phyloP scores from a whole-genome alignment of 2,113 vertebrate species.

The Hipposideros armiger region DNA sequence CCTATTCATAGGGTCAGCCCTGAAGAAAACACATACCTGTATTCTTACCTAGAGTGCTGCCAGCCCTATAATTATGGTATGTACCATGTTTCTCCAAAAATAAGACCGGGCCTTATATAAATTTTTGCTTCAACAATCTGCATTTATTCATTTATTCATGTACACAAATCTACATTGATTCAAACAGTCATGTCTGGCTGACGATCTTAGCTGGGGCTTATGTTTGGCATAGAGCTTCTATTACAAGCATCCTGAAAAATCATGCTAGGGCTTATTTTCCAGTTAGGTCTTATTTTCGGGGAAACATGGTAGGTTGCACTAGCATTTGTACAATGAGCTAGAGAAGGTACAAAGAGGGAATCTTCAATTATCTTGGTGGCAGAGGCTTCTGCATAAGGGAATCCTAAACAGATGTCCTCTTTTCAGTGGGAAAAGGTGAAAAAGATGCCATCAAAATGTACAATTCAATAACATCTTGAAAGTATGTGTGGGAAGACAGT shows the following conservation, averaged over 20 bases:
- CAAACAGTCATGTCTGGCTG: too few relatives aligned
- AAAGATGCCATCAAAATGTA: conserved; percentile 18
- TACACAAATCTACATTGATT: too few relatives aligned
- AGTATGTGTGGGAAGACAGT: not conserved
- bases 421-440: conserved; percentile 6
- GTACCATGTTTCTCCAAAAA: too few relatives aligned
- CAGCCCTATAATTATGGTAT: conserved; percentile 5
- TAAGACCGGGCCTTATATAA: too few relatives aligned
- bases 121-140: too few relatives aligned
- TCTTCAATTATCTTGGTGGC: not conserved
- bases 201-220: too few relatives aligned
- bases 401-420: not conserved
- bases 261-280: too few relatives aligned
- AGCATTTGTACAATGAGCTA: not conserved
- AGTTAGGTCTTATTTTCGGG: too few relatives aligned
- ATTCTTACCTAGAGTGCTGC: not conserved
- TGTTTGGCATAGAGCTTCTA: too few relatives aligned
- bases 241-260: too few relatives aligned
- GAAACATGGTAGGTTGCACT: not conserved
- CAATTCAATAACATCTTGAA: not conserved
- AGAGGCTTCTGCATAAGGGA: not conserved
- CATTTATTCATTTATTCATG: too few relatives aligned
- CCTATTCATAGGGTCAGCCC: not conserved
- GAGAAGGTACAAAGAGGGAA: not conserved
- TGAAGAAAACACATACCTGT: not conserved